These are phyloP conservation scores for Microplitis manilae DNA, from an alignment of 2,888 invertebrate genomes.

Conservation along the genomic window DNA sequence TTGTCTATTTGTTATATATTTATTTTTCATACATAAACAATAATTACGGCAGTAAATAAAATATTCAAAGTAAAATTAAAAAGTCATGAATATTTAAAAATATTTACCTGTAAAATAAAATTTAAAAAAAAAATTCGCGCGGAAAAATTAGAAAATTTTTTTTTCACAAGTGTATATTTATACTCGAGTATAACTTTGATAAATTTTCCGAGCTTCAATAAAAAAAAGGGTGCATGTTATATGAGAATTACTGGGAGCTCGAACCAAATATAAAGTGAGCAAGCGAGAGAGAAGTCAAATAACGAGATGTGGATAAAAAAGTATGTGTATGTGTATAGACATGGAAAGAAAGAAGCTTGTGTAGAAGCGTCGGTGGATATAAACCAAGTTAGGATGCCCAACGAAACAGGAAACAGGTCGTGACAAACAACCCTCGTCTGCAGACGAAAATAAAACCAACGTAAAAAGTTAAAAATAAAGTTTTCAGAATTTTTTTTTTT, in stretches of 20 bases:
- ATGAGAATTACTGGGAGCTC: conserved; percentile 1
- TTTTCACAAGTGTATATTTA: background rate
- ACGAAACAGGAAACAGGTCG: conserved; percentile 51
- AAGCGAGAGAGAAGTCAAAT: conserved; percentile 21
- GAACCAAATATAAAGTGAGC: background rate
- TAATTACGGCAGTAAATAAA: too few species aligned
- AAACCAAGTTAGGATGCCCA: conserved; percentile 51
- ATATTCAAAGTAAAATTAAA: too few species aligned
- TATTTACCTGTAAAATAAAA: too few species aligned
- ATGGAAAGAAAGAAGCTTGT: conserved; percentile 37
- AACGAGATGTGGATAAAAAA: background rate
- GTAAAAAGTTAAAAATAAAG: background rate
- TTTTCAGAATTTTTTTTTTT: background rate
- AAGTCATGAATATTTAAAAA: too few species aligned
- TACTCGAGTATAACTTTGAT: conserved; percentile 2
- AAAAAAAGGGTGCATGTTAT: conserved; percentile 21
- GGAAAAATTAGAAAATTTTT: conserved; percentile 10
- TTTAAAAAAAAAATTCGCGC: background rate
- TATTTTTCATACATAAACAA: too few species aligned
- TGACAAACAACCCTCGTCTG: conserved; percentile 47
- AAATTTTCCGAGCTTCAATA: conserved; percentile 22
- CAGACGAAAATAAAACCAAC: background rate
- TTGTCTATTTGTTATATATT: too few species aligned
- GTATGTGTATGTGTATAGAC: background rate
- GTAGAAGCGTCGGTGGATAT: conserved; percentile 41